phyloP scores from a whole-genome alignment of 2,113 vertebrate genomes.

The Cottus gobio region DNA sequence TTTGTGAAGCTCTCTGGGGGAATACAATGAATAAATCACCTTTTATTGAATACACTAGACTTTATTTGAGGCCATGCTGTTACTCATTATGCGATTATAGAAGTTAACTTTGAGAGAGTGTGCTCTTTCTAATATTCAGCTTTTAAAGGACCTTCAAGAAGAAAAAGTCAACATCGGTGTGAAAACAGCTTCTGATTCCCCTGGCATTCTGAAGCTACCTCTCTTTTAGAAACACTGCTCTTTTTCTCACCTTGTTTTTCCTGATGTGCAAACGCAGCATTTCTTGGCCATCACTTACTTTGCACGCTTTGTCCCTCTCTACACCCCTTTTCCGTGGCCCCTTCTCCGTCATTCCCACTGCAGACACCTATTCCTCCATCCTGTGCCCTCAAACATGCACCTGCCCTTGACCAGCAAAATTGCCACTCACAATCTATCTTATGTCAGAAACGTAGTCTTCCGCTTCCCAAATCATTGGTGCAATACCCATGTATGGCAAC shows the following conservation, averaged over 20 bases:
- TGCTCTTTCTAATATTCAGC: conserved; percentile 15
- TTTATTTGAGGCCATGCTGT: conserved; percentile 31
- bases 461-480: conserved; percentile 54
- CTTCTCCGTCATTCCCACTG: conserved; percentile 22
- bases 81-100: conserved; percentile 12
- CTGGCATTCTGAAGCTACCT: conserved; percentile 20
- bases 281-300: conserved; percentile 29
- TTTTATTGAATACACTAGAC: conserved; percentile 23
- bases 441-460: conserved; percentile 34
- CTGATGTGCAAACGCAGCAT: conserved; percentile 31
- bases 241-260: conserved; percentile 68
- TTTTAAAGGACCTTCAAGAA: conserved; percentile 41
- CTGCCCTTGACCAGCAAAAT: conserved; percentile 49
- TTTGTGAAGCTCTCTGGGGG: conserved; percentile 18
- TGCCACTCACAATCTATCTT: conserved; percentile 45
- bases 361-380: conserved; percentile 27
- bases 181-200: conserved; percentile 30
- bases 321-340: not conserved
- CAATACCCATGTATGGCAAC: conserved; percentile 58
- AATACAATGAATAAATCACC: conserved; percentile 46
- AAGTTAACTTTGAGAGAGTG: conserved; percentile 38
- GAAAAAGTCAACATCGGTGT: conserved; percentile 1
- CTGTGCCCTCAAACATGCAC: conserved; percentile 31
- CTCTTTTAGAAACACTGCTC: conserved; percentile 22
- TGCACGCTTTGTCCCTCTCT: conserved; percentile 7